A percentile compares a stretch with the other conserved stretches of the same genome.
Conservation (phyloP, 2,113 vertebrate species). For the Cairina moschata region DNA sequence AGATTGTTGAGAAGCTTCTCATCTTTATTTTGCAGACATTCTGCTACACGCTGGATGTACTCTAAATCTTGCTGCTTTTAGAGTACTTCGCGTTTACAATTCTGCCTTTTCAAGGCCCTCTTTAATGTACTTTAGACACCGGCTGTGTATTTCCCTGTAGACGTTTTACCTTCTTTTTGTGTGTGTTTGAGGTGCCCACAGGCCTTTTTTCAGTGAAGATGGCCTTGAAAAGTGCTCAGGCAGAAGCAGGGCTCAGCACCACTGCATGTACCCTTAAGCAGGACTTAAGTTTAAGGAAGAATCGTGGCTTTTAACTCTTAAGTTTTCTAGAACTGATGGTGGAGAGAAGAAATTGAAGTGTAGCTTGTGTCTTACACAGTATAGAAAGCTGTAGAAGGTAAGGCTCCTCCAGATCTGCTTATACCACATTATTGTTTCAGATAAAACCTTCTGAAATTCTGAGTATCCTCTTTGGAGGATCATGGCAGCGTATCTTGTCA, state of each 20-base stretch:
- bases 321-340: background rate
- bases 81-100: background rate
- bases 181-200: background rate
- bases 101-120: slow-evolving; percentile 34
- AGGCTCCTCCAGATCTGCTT: background rate
- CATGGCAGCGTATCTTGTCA: background rate
- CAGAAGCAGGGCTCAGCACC: background rate
- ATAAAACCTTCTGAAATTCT: background rate
- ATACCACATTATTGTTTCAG: background rate
- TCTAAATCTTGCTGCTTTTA: slow-evolving; percentile 55
- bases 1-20: slow-evolving; percentile 79
- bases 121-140: background rate
- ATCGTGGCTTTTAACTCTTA: background rate
- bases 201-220: background rate
- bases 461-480: background rate
- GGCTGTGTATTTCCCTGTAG: background rate
- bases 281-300: background rate
- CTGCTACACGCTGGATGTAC: slow-evolving; percentile 36
- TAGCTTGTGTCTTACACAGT: background rate
- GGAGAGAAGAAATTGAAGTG: background rate
- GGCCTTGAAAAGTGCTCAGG: background rate
- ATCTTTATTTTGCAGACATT: slow-evolving; percentile 55
- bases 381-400: background rate
- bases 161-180: background rate
- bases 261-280: background rate